phyloP scores from a whole-genome alignment of 2,113 vertebrate species.

The Otus sunia region DNA sequence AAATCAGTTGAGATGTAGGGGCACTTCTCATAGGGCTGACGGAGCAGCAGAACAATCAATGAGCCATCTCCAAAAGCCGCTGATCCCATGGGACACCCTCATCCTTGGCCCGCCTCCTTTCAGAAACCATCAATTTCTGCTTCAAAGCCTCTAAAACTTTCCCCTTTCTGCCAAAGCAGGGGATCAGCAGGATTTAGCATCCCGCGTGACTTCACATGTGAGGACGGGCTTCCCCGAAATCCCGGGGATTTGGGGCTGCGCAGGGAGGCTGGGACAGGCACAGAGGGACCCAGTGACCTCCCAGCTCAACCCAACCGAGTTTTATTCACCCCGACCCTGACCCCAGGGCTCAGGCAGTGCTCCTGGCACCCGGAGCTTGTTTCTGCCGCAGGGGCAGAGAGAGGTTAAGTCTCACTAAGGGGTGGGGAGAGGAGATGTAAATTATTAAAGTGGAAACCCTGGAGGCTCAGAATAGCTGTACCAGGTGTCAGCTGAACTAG shows the following conservation, averaged over 20 bases:
- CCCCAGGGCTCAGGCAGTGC: neutral
- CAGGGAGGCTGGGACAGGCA: neutral
- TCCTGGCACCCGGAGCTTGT: neutral
- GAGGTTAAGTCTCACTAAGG: neutral
- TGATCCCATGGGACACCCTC: neutral
- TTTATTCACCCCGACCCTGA: neutral
- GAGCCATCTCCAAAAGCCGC: neutral
- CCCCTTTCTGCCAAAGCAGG: neutral
- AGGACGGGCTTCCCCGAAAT: neutral
- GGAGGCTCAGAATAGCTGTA: neutral
- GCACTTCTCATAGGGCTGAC: accelerated
- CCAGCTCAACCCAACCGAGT: accelerated
- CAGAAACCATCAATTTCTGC: neutral
- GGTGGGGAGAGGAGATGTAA: neutral
- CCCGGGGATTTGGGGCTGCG: neutral
- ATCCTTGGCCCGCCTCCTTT: accelerated
- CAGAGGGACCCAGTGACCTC: accelerated
- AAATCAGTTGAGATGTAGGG: neutral
- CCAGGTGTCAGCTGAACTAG: neutral
- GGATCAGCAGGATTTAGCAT: conserved; percentile 23
- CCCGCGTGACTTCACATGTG: neutral
- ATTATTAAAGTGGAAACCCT: conserved; percentile 57
- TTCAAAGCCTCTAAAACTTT: neutral
- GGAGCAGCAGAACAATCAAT: accelerated
- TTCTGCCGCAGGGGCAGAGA: accelerated